These are phyloP conservation scores for Crocuta crocuta DNA, from an alignment of 2,113 vertebrate genomes.

Conservation along the genomic window DNA sequence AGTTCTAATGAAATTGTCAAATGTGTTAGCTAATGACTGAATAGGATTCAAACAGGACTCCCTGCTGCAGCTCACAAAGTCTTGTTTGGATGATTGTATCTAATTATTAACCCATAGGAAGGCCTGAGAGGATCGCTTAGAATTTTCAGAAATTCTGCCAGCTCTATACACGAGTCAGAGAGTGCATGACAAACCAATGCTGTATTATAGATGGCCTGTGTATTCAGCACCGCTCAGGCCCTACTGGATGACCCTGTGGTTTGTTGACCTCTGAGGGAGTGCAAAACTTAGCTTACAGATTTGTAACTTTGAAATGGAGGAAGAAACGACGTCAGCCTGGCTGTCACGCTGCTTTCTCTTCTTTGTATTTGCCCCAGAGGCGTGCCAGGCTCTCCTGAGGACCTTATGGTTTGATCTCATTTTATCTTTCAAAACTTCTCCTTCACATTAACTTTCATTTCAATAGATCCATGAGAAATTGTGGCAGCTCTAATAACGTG, in stretches of 20 bases:
- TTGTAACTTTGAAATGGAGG: background rate
- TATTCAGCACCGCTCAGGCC: background rate
- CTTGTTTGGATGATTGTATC: background rate
- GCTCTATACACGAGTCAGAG: background rate
- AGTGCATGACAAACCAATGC: background rate
- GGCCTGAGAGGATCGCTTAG: background rate
- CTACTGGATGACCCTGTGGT: background rate
- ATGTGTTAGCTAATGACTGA: background rate
- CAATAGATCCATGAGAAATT: constrained; percentile 63
- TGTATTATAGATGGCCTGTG: background rate
- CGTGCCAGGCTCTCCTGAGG: background rate
- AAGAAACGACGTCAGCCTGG: background rate
- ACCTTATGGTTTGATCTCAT: constrained; percentile 67
- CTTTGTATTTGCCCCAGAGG: background rate
- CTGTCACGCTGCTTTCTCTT: background rate
- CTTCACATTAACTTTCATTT: constrained; percentile 82
- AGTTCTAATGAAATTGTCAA: background rate
- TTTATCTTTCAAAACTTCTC: constrained; percentile 76
- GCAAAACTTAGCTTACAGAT: background rate
- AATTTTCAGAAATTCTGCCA: background rate
- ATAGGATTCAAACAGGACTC: background rate
- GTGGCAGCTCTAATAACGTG: constrained; percentile 78
- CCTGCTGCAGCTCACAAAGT: background rate
- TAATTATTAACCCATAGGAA: background rate
- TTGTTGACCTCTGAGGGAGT: background rate